Evolutionary conservation across 1,140 invertebrate species (phyloP), one percentile per base, ranked within the genome.

Genomic region (Callitettix versicolor): DNA sequence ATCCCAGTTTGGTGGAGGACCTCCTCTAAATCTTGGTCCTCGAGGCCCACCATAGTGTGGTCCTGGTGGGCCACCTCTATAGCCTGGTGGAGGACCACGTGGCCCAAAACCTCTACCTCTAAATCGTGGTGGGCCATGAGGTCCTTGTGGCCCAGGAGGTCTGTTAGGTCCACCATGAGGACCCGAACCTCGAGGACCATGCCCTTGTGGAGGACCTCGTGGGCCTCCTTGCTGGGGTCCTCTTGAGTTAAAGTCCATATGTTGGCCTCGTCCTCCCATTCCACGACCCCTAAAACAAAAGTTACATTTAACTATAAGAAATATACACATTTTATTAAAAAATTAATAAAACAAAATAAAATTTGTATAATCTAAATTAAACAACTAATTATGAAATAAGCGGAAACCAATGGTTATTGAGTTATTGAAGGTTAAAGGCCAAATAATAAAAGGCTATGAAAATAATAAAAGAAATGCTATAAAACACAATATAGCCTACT

Each of bases 171-270:
- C 80, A 11, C 79, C 73, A 1, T 30, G 26, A 4, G 80, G 80
- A 11, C 79, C 80, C 66, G 79, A 82, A 20, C 81, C 81, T 61
- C 81, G 71, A 21, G 80, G 80, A 52, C 81, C 67, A 64, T 81
- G 82, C 44, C 81, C 72, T 58, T 78, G 76, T 18, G 78, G 75
- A 0, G 70, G 68, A 53, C 71, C 72, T 66, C 73, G 72, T 73
- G 73, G 75, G 18, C 68, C 69, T 1, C 1, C 72, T 68, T 0
- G 73, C 71, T 0, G 68, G 9, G 26, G 70, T 3, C 74, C 71
- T 20, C 71, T 57, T 12, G 34, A 22, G 7, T 56, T 58, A 38
- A 56, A 57, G 6, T 57, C 58, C 53, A 56, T 60, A 33, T 57
- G 56, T n/a, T 41, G 43, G 3, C 44, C 44, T 14, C 44, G 24